Percentiles rank a stretch among this genome's conserved stretches.
Evolutionary conservation across 2,797 vertebrate species (phyloP).

Genomic region (Phataginus tricuspis): DNA sequence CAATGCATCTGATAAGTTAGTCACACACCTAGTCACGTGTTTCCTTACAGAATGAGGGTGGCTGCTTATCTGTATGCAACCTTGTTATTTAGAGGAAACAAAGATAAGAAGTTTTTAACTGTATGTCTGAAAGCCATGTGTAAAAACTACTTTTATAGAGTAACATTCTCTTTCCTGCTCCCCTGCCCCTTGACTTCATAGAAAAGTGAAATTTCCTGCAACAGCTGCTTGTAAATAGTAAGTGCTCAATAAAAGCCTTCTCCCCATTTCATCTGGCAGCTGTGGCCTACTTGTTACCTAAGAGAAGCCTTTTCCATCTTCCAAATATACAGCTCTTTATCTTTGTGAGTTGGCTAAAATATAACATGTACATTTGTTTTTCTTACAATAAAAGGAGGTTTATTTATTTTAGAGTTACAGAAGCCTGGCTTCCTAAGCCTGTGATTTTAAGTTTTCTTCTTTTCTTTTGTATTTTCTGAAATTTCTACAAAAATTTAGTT

Average conservation of each 20-base stretch:
- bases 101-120: conserved; percentile 66
- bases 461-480: background rate
- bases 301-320: background rate
- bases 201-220: background rate
- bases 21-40: conserved; percentile 43
- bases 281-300: background rate
- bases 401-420: background rate
- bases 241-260: background rate
- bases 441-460: background rate
- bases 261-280: background rate
- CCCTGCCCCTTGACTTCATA: background rate
- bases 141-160: conserved; percentile 51
- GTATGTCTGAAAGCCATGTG: background rate
- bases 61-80: conserved; percentile 50
- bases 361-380: background rate
- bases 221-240: conserved; percentile 20
- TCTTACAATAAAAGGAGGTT: background rate
- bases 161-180: background rate
- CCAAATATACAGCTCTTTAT: background rate
- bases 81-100: conserved; percentile 57
- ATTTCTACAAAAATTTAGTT: background rate
- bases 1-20: conserved; percentile 17
- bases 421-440: background rate
- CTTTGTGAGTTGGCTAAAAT: background rate
- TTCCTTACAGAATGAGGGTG: background rate